Base-by-base conservation (phyloP, 2,888 invertebrate species). In the Paralinhomoeus sp. region DNA sequence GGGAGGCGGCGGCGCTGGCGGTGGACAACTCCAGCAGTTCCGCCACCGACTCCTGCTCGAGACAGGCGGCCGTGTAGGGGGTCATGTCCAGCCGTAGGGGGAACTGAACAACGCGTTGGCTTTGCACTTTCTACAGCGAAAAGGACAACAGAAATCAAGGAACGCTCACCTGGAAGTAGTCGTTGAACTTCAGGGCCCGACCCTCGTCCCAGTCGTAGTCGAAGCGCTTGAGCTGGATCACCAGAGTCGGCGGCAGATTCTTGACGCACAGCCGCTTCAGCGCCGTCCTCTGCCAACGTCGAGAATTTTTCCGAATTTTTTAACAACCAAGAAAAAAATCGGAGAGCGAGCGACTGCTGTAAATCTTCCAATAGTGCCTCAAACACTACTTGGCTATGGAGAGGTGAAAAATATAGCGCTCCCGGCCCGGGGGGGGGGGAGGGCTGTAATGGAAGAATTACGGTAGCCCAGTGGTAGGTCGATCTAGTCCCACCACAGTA, bases 191-290 rank as follows among this genome's bases (percentile, higher is more conserved):
- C 33, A 68, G 57, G 2, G 69, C 63, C 50, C 67, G 54, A 48
- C 66, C 65, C 3, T 66, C 64, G 47, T 69, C 68, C 65, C 68
- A 67, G 55, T 71, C 70, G 54, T 67, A 70, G 43, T 66, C 67
- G 54, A 70, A 71, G 43, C 70, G 57, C 54, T 71, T 70, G 45
- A 70, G 56, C 49, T 71, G 70, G 44, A 70, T 68, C 44, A 67
- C 67, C 46, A 71, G 55, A n/a, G 67, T 60, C 27, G 64, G 63
- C 21, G 70, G 70, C 42, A 69, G 52, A 12, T 61, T 62, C 50
- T 68, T 67, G 40, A 70, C 67, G 49, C 68, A 68, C 51, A 64
- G 65, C 44, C 68, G 56, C 52, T 69, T 70, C 39, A 69, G 60
- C 2, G 70, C 64, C 47, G 65, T 67, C 36, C 68, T 56, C 67